Evolutionary conservation across 2,113 vertebrate genomes (phyloP), one percentile per base, ranked within the genome.

Genomic region (Euleptes europaea): DNA sequence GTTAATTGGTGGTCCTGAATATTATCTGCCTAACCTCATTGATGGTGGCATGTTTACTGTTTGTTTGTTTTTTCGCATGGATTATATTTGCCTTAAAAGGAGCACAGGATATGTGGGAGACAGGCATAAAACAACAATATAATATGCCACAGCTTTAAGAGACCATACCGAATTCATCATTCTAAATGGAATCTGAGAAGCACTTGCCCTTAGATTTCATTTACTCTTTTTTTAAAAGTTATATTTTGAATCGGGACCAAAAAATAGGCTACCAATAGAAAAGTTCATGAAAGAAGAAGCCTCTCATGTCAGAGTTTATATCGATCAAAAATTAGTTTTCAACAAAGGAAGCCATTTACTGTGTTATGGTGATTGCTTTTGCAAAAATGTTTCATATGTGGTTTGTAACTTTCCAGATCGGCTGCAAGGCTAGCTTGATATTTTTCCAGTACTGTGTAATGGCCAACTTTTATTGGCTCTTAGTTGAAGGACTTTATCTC

Each of bases 401-500:
- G 84, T 90, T 84, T 90, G 44, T 94, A 82, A 8, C 83, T 1
- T 94, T 95, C 4, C 92, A 98, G 98, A 94, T 97, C 72, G 97
- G 97, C 82, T 99, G 98, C 94, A 98, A 97, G 94, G 95, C 96
- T 91, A 97, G 97, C 89, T 91, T 99, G 94, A 97, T 97, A 19
- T 95, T 99, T 87, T 97, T 98, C 92, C 98, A 99, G 35, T 98
- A 98, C 84, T 98, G 97, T 91, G 96, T 97, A 92, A 98, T 97
- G 97, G 98, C 97, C 60, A 99, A 99, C 93, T 99, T 98, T 95
- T 98, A 96, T 95, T 99, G 98, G 98, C 97, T 99, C 76, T 95
- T 99, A 90, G 98, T 97, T 84, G 98, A 99, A 94, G 98, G 97
- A 42, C 94, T 99, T 65, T 97, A 98, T 93, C 97, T 99, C 31